phyloP scores from a whole-genome alignment of 2,797 vertebrate genomes.

The Cetoscarus ocellatus region DNA sequence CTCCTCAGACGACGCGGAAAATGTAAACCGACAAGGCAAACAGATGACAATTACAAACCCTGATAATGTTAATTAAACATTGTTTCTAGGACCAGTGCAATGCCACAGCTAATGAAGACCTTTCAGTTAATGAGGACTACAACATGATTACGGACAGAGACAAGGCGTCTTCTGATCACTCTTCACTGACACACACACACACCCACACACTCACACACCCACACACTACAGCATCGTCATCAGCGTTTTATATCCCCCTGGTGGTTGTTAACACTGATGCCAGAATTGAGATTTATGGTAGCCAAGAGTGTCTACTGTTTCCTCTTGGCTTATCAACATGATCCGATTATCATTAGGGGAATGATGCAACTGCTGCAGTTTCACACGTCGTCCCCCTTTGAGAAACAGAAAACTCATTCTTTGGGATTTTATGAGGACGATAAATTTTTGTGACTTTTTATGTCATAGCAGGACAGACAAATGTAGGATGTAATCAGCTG shows the following conservation, averaged over 20 bases:
- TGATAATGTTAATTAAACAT: slow-evolving; percentile 80
- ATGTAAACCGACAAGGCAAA: slow-evolving; percentile 80
- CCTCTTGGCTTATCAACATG: slow-evolving; percentile 64
- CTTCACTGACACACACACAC: slow-evolving; percentile 46
- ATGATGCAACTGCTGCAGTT: slow-evolving; percentile 54
- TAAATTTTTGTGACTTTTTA: slow-evolving; percentile 45
- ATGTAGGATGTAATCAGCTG: slow-evolving; percentile 34
- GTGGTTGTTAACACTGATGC: slow-evolving; percentile 68
- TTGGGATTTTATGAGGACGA: slow-evolving; percentile 39
- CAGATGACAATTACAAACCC: slow-evolving; percentile 77
- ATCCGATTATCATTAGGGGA: slow-evolving; percentile 64
- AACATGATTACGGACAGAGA: slow-evolving; percentile 66
- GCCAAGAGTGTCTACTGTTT: slow-evolving; percentile 53
- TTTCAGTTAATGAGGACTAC: slow-evolving; percentile 77
- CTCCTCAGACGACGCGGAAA: slow-evolving; percentile 61
- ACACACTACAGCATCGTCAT: background rate
- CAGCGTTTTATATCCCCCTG: slow-evolving; percentile 64
- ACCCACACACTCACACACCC: slow-evolving; percentile 8
- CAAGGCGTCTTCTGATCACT: slow-evolving; percentile 59
- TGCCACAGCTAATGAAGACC: slow-evolving; percentile 75
- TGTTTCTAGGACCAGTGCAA: slow-evolving; percentile 63
- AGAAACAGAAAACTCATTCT: slow-evolving; percentile 31
- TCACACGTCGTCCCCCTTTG: slow-evolving; percentile 17
- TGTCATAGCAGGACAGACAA: slow-evolving; percentile 25
- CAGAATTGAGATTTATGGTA: slow-evolving; percentile 70